Evolutionary conservation across 2,888 invertebrate genomes (phyloP).

Genomic region (Nemapogon koenigi): DNA sequence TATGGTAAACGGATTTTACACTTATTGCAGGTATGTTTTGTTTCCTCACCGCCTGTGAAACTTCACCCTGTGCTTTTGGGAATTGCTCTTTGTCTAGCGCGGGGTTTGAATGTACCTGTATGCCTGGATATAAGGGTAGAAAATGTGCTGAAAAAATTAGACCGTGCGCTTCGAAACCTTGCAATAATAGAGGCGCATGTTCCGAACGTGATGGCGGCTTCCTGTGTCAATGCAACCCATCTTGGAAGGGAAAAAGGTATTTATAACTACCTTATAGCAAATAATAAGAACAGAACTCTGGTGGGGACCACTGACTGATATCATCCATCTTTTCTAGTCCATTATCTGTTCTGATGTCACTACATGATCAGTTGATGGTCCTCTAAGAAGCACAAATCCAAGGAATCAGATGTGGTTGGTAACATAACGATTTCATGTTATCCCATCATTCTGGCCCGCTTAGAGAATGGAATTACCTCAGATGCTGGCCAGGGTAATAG

Average conservation of each 20-base stretch:
- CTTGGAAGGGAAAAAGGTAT: slow-evolving; percentile 71
- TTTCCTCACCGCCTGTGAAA: slow-evolving; percentile 76
- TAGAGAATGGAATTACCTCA: too few species aligned
- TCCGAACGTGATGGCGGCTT: slow-evolving; percentile 70
- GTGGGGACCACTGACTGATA: too few species aligned
- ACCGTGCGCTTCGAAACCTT: slow-evolving; percentile 76
- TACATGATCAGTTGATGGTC: too few species aligned
- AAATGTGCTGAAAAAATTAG: slow-evolving; percentile 72
- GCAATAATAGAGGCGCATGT: slow-evolving; percentile 78
- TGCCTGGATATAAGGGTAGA: slow-evolving; percentile 70
- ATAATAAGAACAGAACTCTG: too few species aligned
- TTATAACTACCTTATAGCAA: too few species aligned
- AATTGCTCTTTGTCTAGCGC: slow-evolving; percentile 59
- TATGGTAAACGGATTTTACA: neutral
- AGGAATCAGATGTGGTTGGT: too few species aligned
- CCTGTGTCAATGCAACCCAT: slow-evolving; percentile 76
- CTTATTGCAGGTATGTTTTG: slow-evolving; percentile 72
- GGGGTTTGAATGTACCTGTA: slow-evolving; percentile 69
- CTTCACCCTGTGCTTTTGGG: slow-evolving; percentile 73
- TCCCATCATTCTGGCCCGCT: too few species aligned
- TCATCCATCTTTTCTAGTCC: too few species aligned
- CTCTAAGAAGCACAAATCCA: too few species aligned
- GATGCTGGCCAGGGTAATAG: too few species aligned
- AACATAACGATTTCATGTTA: too few species aligned
- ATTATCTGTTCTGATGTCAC: too few species aligned